Evolutionary conservation across 2,888 invertebrate genomes (phyloP).

Genomic region (Trimorus sp.): DNA sequence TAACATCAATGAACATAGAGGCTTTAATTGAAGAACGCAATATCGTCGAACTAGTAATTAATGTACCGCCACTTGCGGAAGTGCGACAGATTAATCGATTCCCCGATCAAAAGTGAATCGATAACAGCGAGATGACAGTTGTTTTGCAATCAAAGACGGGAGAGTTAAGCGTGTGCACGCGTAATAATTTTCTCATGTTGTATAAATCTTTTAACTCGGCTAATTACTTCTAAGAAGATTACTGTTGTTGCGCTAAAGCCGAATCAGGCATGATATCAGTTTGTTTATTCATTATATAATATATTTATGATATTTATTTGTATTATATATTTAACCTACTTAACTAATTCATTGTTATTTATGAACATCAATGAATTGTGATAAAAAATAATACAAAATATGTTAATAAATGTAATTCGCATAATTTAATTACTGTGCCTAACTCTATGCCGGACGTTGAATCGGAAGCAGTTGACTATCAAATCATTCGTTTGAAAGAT

Average conservation of each 20-base stretch:
- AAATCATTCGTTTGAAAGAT: no score
- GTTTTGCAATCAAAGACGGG: constrained; percentile 24
- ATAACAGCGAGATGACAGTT: constrained; percentile 33
- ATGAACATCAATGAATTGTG: no score
- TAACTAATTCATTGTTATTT: no score
- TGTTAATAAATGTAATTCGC: no score
- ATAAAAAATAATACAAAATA: no score
- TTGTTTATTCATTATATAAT: constrained; percentile 35
- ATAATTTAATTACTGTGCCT: no score
- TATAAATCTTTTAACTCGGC: constrained; percentile 42
- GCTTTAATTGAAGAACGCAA: constrained; percentile 63
- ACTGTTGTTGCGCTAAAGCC: constrained; percentile 24
- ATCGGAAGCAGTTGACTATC: no score
- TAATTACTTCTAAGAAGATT: constrained; percentile 49
- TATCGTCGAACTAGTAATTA: constrained; percentile 60
- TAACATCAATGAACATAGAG: constrained; percentile 64
- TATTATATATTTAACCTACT: no score
- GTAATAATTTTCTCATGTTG: constrained; percentile 33
- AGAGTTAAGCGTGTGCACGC: constrained; percentile 2
- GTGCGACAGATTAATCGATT: constrained; percentile 52
- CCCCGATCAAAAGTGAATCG: constrained; percentile 39
- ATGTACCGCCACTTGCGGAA: constrained; percentile 44
- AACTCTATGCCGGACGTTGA: no score
- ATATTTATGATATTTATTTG: no score
- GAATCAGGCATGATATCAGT: constrained; percentile 36